Percentiles rank a stretch among this genome's conserved stretches.
phyloP scores from a whole-genome alignment of 2,888 invertebrate genomes.

The Drosophila meridionalis region DNA sequence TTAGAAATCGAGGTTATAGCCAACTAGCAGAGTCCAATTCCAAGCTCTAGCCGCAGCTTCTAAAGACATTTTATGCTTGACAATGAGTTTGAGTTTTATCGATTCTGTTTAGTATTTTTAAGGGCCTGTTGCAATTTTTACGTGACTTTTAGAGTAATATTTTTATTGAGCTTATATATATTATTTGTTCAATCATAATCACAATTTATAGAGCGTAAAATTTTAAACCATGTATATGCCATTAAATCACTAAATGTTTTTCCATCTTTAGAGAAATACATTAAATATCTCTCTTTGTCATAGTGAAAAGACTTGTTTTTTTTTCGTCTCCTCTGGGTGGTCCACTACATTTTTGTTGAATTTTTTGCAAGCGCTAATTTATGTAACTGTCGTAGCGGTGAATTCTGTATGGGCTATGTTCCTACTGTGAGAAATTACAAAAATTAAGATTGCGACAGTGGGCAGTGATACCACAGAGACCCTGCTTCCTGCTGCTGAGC shows the following conservation, averaged over 20 bases:
- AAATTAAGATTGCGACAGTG: slow-evolving; percentile 18
- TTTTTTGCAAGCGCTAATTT: slow-evolving; percentile 62
- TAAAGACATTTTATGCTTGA: slow-evolving; percentile 42
- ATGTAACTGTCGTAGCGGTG: slow-evolving; percentile 62
- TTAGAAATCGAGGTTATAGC: slow-evolving; percentile 49
- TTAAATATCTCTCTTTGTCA: neutral
- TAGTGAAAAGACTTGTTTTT: neutral
- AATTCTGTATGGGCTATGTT: slow-evolving; percentile 34
- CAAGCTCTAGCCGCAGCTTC: slow-evolving; percentile 28
- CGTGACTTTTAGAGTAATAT: neutral
- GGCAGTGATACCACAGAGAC: neutral
- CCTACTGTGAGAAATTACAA: slow-evolving; percentile 55
- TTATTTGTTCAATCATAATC: neutral
- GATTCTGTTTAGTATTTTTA: slow-evolving; percentile 48
- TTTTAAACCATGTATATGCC: neutral
- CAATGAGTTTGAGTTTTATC: slow-evolving; percentile 66
- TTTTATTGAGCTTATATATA: neutral
- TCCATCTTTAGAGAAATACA: neutral
- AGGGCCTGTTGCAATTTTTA: slow-evolving; percentile 46
- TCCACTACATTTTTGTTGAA: slow-evolving; percentile 25
- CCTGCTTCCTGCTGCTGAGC: neutral
- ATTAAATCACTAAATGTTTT: too few species aligned
- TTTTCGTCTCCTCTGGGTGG: neutral
- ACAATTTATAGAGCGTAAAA: neutral
- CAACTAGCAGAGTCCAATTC: slow-evolving; percentile 24